These are phyloP conservation scores for Aphidius gifuensis DNA, from an alignment of 1,140 invertebrate genomes.

Conservation along the genomic window DNA sequence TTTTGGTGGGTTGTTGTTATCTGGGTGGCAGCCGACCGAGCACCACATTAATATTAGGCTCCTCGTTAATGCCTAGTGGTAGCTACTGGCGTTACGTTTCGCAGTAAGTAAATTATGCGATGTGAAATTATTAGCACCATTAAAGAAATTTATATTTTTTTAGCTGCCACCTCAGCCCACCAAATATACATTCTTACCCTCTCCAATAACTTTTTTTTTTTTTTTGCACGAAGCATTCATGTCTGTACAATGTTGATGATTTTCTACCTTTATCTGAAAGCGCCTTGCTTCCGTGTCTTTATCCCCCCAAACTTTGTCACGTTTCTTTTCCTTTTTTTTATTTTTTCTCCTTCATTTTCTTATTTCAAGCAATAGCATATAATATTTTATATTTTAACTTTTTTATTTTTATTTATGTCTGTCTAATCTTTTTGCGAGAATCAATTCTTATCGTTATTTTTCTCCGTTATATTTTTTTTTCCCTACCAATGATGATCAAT, in stretches of 20 bases:
- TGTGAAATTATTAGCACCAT: conserved; percentile 58
- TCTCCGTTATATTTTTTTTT: conserved; percentile 3
- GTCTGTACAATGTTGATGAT: conserved; percentile 46
- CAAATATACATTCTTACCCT: conserved; percentile 9
- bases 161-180: conserved; percentile 28
- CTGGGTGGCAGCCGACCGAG: conserved; percentile 51
- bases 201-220: background rate
- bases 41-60: conserved; percentile 57
- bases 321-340: conserved; percentile 9
- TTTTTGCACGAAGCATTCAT: conserved; percentile 1
- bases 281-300: conserved; percentile 33
- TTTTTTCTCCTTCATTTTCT: conserved; percentile 5
- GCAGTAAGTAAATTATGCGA: conserved; percentile 59
- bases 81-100: conserved; percentile 58
- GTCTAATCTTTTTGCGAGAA: conserved; percentile 54
- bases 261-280: conserved; percentile 53
- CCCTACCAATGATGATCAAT: conserved; percentile 38
- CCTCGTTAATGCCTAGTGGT: conserved; percentile 55
- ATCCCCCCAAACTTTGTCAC: conserved; percentile 12
- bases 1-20: conserved; percentile 48
- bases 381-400: background rate
- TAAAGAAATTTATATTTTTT: conserved; percentile 58
- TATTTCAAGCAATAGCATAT: no score
- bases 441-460: conserved; percentile 52
- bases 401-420: conserved; percentile 22